Base-by-base conservation (phyloP, 2,888 invertebrate genomes). In the Latrodectus elegans region DNA sequence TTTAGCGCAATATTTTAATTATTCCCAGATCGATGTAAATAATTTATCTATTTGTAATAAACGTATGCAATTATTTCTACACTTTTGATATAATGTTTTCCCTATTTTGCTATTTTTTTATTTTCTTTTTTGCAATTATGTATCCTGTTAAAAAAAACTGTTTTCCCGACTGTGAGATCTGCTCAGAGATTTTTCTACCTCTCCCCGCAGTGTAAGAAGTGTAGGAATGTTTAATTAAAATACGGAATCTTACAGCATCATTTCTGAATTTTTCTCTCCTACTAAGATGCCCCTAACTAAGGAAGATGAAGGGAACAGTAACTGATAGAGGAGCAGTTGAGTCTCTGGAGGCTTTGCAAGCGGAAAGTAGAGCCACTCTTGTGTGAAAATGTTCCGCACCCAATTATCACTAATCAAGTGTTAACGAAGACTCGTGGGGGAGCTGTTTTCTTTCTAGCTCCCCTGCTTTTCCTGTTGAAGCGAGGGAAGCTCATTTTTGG, bases 351-450 rank as follows among this genome's bases (percentile, higher is more conserved):
- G 22, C 65, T 26, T 52, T 8, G 49, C 49, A 71, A 60, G 53
- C 71, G 55, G 79, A 85, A 85, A 84, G 53, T 51, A 83, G 53
- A 49, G 15, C 79, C 55, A 73, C 51, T 85, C 74, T 85, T 38
- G 84, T 85, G 79, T 85, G 84, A 85, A 85, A 85, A 74, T 73
- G 84, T 76, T 67, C 78, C 77, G 67, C 64, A 65, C 55, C 84
- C 84, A 78, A 84, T 84, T 77, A 84, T 67, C 84, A 84, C 78
- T 84, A 72, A 84, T 84, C 84, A 84, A 84, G 84, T 55, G 67
- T 73, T 84, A 84, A 84, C 67, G 78, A 84, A 78, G 67, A 74
- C 26, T 53, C 77, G 26, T 65, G 82, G 70, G 74, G 82, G 70
- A 83, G 55, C 55, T 60, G 60, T 65, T 68, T 76, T 83, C 68